Evolutionary conservation across 2,888 invertebrate species (phyloP).

Genomic region (Chrysodeixis includens): DNA sequence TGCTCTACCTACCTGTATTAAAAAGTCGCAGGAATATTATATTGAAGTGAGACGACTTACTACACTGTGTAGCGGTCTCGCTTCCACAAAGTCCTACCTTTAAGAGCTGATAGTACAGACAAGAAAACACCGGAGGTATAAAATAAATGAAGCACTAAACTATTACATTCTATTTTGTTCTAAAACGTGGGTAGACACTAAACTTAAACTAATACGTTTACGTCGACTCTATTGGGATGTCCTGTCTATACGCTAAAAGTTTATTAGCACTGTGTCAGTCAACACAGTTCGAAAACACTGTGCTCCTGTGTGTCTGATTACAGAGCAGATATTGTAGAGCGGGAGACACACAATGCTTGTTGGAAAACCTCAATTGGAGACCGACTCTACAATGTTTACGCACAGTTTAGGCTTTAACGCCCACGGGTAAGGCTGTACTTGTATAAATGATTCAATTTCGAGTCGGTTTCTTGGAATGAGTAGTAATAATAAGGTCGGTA

Average conservation of each 20-base stretch:
- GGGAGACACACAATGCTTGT: constrained; percentile 52
- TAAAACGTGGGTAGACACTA: constrained; percentile 83
- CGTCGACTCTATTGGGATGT: constrained; percentile 86
- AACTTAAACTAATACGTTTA: constrained; percentile 89
- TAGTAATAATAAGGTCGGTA: neutral
- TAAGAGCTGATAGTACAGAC: constrained; percentile 46
- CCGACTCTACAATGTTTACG: constrained; percentile 49
- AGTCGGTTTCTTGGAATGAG: neutral
- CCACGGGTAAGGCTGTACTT: constrained; percentile 53
- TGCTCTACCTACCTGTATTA: too few species aligned
- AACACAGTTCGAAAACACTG: constrained; percentile 47
- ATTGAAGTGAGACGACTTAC: too few species aligned
- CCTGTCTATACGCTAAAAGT: constrained; percentile 73
- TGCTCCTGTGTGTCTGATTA: constrained; percentile 50
- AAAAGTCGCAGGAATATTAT: too few species aligned
- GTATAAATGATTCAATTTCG: neutral
- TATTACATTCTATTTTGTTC: constrained; percentile 79
- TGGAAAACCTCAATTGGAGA: constrained; percentile 59
- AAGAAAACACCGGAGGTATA: constrained; percentile 65
- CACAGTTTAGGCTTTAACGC: constrained; percentile 71
- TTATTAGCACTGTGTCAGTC: constrained; percentile 58
- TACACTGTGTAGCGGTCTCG: too few species aligned
- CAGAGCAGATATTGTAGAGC: constrained; percentile 41
- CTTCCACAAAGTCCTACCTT: neutral
- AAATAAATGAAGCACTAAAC: constrained; percentile 78